Conservation (phyloP, 30 jellyfish, hydroid and myxozoan species). For the Sanderia malayensis region DNA sequence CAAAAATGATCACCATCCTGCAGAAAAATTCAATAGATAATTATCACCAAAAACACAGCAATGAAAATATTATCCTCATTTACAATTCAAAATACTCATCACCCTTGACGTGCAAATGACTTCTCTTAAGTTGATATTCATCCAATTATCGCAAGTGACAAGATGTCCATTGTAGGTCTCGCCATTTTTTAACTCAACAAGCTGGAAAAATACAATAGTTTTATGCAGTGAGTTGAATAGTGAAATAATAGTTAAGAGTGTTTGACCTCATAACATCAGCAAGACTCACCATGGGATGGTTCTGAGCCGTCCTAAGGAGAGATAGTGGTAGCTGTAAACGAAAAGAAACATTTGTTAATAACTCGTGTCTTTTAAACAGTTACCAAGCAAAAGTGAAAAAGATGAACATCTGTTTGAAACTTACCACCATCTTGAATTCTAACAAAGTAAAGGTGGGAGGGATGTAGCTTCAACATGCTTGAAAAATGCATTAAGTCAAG, state of each 20-base stretch:
- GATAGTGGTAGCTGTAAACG: slow-evolving; percentile 84
- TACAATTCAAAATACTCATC: background rate
- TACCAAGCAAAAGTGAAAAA: background rate
- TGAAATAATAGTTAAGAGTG: too few relatives aligned
- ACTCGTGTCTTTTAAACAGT: too few relatives aligned
- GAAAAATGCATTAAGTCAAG: too few relatives aligned
- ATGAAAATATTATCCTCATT: too few relatives aligned
- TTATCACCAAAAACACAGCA: too few relatives aligned
- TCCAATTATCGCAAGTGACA: slow-evolving; percentile 93
- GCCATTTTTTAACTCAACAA: slow-evolving; percentile 95
- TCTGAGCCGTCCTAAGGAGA: slow-evolving; percentile 81
- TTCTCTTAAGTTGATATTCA: slow-evolving; percentile 90
- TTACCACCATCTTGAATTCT: slow-evolving; percentile 12
- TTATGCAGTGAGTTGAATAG: background rate
- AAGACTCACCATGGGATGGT: slow-evolving; percentile 90
- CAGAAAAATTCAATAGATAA: too few relatives aligned
- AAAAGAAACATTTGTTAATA: background rate
- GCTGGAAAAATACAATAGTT: slow-evolving; percentile 60
- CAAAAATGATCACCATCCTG: slow-evolving; percentile 98
- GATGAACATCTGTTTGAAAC: background rate
- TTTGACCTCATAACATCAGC: too few relatives aligned
- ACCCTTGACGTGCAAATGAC: slow-evolving; percentile 99
- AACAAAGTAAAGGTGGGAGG: too few relatives aligned
- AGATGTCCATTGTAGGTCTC: slow-evolving; percentile 97
- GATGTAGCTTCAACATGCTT: too few relatives aligned